These are phyloP conservation scores for Pipistrellus nathusii DNA, from an alignment of 2,797 vertebrate species.

Conservation along the genomic window DNA sequence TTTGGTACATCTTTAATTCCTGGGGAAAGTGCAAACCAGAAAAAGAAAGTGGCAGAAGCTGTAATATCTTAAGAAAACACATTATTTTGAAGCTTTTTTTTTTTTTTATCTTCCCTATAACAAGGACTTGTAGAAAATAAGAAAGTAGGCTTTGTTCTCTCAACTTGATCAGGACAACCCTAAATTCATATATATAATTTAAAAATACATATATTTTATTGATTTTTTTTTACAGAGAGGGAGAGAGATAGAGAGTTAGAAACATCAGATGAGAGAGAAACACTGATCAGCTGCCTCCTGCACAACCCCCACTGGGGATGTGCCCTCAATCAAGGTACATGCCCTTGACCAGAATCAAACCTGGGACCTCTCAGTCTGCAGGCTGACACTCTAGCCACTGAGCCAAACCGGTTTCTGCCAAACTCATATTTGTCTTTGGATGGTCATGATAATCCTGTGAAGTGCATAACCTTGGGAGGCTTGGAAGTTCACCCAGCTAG, in stretches of 20 bases:
- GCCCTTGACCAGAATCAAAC: no score
- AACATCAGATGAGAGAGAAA: no score
- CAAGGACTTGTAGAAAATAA: not conserved
- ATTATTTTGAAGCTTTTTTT: not conserved
- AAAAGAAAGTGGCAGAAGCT: not conserved
- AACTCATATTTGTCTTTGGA: not conserved
- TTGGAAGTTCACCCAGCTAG: not conserved
- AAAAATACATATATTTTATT: no score
- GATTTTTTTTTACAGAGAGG: no score
- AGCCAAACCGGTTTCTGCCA: no score
- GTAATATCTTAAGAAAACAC: not conserved
- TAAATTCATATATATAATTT: not conserved
- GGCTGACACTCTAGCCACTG: no score
- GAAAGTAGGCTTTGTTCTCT: not conserved
- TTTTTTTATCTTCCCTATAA: not conserved
- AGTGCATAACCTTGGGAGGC: not conserved
- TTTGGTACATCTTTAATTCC: not conserved
- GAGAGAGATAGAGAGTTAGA: no score
- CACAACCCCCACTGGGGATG: no score
- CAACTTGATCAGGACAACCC: not conserved
- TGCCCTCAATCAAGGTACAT: no score
- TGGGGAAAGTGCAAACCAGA: not conserved
- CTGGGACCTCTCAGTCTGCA: no score
- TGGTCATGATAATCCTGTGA: not conserved
- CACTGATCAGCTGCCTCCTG: no score